Conservation (phyloP, 2,113 vertebrate genomes). For the Orientallactaga bullata region DNA sequence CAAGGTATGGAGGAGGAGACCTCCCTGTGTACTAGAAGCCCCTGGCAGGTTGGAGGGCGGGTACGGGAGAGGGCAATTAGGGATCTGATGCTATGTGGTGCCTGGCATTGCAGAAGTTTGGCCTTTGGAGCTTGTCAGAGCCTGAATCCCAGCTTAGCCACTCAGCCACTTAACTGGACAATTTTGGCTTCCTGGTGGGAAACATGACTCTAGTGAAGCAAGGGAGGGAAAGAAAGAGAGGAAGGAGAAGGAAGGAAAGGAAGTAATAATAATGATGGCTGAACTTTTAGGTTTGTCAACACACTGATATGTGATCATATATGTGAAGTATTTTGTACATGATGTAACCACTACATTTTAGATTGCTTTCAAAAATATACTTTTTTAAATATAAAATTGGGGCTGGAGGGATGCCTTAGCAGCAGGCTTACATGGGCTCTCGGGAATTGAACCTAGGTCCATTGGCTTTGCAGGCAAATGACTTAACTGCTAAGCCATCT, state of each 20-base stretch:
- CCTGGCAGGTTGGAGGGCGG: background rate
- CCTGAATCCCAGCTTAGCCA: background rate
- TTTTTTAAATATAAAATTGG: too few species aligned
- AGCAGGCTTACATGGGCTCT: too few species aligned
- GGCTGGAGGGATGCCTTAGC: too few species aligned
- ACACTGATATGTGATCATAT: fast-evolving
- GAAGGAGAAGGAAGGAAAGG: background rate
- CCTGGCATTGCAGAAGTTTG: background rate
- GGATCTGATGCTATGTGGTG: too few species aligned
- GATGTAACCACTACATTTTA: background rate
- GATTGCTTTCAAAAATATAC: background rate
- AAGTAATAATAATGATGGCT: background rate
- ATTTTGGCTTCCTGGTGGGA: background rate
- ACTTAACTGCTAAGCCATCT: too few species aligned
- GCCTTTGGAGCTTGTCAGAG: background rate
- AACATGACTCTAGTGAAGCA: background rate
- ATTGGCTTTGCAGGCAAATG: too few species aligned
- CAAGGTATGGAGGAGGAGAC: constrained; percentile 44
- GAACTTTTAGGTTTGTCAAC: background rate
- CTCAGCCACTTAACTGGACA: background rate
- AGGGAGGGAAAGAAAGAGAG: background rate
- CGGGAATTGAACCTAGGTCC: too few species aligned
- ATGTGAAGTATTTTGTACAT: background rate
- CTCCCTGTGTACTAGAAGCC: background rate
- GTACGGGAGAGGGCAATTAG: background rate